A percentile compares a stretch with the other conserved stretches of the same genome.
These are phyloP conservation scores for Caenorhabditis zanzibari DNA, from an alignment of 2,888 invertebrate genomes.

Conservation along the genomic window DNA sequence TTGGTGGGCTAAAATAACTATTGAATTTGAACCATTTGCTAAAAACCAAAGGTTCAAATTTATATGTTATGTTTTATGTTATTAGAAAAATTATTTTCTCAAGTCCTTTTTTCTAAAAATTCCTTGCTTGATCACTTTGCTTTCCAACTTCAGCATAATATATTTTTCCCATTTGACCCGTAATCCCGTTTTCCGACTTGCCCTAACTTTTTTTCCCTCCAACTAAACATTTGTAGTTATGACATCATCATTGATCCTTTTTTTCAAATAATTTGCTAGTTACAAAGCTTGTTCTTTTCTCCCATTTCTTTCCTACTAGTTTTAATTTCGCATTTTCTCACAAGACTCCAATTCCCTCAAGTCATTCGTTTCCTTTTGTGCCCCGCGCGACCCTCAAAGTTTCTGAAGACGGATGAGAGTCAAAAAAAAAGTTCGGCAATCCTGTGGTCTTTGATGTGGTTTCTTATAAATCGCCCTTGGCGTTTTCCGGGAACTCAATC, in stretches of 20 bases:
- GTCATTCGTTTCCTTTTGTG: slow-evolving; percentile 25
- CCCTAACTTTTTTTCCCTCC: background rate
- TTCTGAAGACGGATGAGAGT: slow-evolving; percentile 37
- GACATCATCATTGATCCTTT: slow-evolving; percentile 24
- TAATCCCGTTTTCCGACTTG: no score
- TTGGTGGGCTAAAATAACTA: background rate
- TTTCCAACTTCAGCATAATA: background rate
- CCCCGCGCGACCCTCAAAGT: background rate
- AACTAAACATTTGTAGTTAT: background rate
- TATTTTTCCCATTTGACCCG: no score
- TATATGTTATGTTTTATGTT: background rate
- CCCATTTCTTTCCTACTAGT: slow-evolving; percentile 1
- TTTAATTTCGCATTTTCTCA: slow-evolving; percentile 58
- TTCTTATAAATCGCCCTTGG: slow-evolving; percentile 5
- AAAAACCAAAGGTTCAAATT: no score
- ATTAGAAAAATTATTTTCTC: no score
- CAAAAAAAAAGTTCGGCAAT: slow-evolving; percentile 32
- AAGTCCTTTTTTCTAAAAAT: background rate
- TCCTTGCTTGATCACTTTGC: background rate
- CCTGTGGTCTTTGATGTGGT: slow-evolving; percentile 20
- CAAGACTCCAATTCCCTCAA: slow-evolving; percentile 52
- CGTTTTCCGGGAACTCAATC: slow-evolving; percentile 10
- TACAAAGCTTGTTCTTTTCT: slow-evolving; percentile 11
- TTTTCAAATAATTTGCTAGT: slow-evolving; percentile 14
- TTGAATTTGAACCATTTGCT: background rate